Conservation (phyloP, 2,113 vertebrate genomes). For the Megalops atlanticus region DNA sequence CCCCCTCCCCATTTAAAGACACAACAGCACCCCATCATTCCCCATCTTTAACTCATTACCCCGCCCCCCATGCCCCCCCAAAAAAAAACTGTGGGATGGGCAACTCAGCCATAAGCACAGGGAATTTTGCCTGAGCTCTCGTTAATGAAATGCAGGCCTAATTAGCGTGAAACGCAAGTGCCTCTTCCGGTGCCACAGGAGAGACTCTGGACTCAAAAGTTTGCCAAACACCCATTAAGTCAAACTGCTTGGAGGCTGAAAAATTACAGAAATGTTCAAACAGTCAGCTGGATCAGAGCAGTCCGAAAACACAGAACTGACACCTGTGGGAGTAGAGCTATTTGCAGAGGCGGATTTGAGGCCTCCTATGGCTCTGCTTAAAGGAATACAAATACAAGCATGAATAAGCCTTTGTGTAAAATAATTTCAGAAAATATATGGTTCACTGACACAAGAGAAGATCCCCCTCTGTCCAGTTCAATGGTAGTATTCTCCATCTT, state of each 20-base stretch:
- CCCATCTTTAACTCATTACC: neutral
- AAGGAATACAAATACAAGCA: constrained; percentile 31
- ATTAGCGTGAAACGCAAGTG: too few species aligned
- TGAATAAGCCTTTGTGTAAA: constrained; percentile 42
- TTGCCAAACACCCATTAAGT: neutral
- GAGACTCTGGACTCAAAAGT: neutral
- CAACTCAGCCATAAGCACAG: neutral
- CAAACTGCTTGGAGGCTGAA: neutral
- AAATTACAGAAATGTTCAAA: neutral
- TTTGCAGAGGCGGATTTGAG: neutral
- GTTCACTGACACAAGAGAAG: constrained; percentile 34
- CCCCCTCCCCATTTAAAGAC: constrained; percentile 16
- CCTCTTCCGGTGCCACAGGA: neutral
- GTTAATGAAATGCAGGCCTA: neutral
- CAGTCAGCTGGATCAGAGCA: neutral
- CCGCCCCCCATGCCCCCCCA: constrained; percentile 16
- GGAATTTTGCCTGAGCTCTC: neutral
- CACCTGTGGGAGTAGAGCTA: neutral
- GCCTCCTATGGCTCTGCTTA: constrained; percentile 17
- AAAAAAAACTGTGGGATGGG: neutral
- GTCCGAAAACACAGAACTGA: neutral
- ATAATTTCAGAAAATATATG: constrained; percentile 47
- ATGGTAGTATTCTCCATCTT: constrained; percentile 28
- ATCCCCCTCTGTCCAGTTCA: constrained; percentile 33
- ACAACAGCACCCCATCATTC: constrained; percentile 5